phyloP scores from a whole-genome alignment of 2,888 invertebrate species.

The Diaprepes abbreviatus region DNA sequence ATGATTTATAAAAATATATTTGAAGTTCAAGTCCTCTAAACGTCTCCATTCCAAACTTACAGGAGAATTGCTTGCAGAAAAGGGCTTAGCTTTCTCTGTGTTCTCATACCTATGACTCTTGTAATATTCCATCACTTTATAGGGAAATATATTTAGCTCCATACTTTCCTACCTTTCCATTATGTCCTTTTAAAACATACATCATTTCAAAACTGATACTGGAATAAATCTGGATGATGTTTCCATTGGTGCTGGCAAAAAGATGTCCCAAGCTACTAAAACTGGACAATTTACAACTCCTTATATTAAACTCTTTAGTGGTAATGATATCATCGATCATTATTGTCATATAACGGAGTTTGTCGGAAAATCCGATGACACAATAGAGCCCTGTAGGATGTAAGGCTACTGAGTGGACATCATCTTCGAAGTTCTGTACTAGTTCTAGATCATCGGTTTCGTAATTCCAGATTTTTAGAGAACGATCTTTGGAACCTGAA shows the following conservation, averaged over 20 bases:
- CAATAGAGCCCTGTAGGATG: conserved; percentile 83
- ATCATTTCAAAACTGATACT: conserved; percentile 84
- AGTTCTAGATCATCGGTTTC: conserved; percentile 80
- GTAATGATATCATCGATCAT: conserved; percentile 86
- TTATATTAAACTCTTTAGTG: conserved; percentile 75
- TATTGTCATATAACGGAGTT: conserved; percentile 88
- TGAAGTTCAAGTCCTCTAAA: too few relatives aligned
- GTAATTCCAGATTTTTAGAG: conserved; percentile 93
- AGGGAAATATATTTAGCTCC: too few relatives aligned
- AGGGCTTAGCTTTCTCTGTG: too few relatives aligned
- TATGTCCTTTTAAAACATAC: conserved; percentile 85
- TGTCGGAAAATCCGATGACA: conserved; percentile 91
- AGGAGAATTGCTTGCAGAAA: too few relatives aligned
- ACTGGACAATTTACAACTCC: conserved; percentile 76
- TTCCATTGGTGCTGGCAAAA: conserved; percentile 91
- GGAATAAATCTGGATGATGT: conserved; percentile 87
- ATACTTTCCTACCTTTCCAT: conserved; percentile 74
- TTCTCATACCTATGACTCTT: too few relatives aligned
- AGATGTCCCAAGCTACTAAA: conserved; percentile 91
- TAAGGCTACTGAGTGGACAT: conserved; percentile 82
- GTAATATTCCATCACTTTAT: too few relatives aligned
- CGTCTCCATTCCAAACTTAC: too few relatives aligned
- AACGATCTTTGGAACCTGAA: conserved; percentile 81
- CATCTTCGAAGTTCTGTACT: conserved; percentile 82
- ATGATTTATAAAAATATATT: too few relatives aligned